These are phyloP conservation scores for Sylvilagus floridanus DNA, from an alignment of 2,797 vertebrate genomes.

Conservation along the genomic window DNA sequence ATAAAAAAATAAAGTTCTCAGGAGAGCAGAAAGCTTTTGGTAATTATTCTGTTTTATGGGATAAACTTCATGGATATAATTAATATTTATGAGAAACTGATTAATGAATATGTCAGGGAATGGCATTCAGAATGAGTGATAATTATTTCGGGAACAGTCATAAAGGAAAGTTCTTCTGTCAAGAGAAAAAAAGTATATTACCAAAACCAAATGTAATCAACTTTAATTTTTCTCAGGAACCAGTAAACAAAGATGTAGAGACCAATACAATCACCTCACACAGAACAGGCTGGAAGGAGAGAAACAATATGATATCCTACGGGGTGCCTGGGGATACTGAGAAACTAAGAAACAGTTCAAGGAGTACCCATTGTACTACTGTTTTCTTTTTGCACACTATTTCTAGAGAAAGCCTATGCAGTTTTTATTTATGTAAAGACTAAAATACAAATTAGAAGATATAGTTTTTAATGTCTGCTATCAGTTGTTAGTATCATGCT, in stretches of 20 bases:
- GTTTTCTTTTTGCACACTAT: background rate
- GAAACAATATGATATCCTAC: background rate
- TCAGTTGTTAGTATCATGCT: conserved; percentile 1
- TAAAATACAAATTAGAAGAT: background rate
- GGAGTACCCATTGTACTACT: background rate
- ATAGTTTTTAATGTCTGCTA: background rate
- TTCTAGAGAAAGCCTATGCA: background rate
- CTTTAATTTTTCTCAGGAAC: background rate
- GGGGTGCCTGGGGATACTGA: background rate
- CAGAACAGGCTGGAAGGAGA: background rate
- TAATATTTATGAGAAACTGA: conserved; percentile 23
- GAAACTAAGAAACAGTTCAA: background rate
- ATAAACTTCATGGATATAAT: background rate
- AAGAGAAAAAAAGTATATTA: background rate
- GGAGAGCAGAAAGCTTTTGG: background rate
- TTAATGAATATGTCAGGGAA: background rate
- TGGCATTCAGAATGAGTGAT: background rate
- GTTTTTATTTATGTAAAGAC: background rate
- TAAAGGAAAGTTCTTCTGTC: background rate
- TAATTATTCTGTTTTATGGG: background rate
- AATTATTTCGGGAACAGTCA: background rate
- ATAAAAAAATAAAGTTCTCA: too few species aligned
- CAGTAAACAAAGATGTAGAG: background rate
- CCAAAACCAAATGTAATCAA: background rate
- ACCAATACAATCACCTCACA: background rate